phyloP scores from a whole-genome alignment of 2,797 vertebrate species.

The Perdix hodgsoniae region DNA sequence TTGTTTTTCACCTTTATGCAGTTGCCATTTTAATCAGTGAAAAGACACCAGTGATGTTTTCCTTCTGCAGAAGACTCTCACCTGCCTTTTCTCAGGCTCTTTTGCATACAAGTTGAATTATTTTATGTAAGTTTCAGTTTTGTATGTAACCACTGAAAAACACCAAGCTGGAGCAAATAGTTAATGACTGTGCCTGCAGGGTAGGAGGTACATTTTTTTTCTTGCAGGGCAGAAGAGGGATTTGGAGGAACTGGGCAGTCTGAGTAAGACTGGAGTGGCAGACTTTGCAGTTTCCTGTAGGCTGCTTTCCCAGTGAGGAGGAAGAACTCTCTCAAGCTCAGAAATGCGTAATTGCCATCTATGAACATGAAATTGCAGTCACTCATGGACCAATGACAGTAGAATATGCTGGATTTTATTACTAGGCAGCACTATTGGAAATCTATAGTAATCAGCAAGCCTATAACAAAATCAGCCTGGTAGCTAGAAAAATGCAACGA shows the following conservation, averaged over 20 bases:
- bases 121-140: background rate
- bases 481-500: background rate
- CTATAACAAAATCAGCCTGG: background rate
- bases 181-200: background rate
- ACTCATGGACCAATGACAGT: background rate
- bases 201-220: background rate
- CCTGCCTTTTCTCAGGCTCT: background rate
- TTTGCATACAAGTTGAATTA: background rate
- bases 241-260: background rate
- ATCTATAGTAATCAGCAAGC: background rate
- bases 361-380: background rate
- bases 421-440: background rate
- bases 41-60: background rate
- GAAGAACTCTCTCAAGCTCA: background rate
- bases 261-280: background rate
- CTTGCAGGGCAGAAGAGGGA: background rate
- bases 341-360: background rate
- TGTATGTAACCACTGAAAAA: background rate
- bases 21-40: background rate
- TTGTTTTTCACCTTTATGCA: background rate
- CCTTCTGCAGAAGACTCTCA: background rate
- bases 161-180: background rate
- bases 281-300: accelerated
- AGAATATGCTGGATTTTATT: background rate
- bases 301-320: background rate